Evolutionary conservation across 2,113 vertebrate genomes (phyloP).

Genomic region (Dicaeum eximium): DNA sequence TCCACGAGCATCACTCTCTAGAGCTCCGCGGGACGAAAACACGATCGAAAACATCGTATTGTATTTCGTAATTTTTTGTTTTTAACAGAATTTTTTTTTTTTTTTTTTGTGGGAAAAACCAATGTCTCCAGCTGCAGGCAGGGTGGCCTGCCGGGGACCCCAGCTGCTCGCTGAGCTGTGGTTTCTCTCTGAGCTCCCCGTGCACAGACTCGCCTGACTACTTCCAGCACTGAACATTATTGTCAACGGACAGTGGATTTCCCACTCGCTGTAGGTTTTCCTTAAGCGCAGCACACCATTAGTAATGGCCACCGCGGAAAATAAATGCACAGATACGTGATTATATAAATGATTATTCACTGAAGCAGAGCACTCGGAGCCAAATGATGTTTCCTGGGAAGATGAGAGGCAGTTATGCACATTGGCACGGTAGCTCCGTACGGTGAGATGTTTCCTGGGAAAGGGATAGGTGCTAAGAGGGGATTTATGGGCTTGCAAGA

Average conservation of each 20-base stretch:
- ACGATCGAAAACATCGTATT: fast-evolving
- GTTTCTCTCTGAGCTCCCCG: background rate
- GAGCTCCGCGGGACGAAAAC: background rate
- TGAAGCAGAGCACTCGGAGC: background rate
- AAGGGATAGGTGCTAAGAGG: background rate
- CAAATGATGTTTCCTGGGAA: background rate
- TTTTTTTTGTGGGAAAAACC: background rate
- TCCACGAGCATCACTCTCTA: background rate
- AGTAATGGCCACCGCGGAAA: background rate
- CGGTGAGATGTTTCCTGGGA: background rate
- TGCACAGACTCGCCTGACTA: background rate
- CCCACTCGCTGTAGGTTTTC: background rate
- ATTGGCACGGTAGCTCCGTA: background rate
- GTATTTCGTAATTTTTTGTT: background rate
- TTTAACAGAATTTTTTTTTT: background rate
- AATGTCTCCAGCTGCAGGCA: background rate
- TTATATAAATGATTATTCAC: background rate
- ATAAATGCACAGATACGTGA: background rate
- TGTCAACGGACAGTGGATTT: background rate
- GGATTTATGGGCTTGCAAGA: background rate
- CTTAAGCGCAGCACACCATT: background rate
- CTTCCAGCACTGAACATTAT: background rate
- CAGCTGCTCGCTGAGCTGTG: background rate
- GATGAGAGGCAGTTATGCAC: background rate
- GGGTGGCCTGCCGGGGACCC: background rate